Percentiles rank a stretch among this genome's conserved stretches.
Evolutionary conservation across 1,140 invertebrate species (phyloP).

Genomic region (Neodiprion lecontei): DNA sequence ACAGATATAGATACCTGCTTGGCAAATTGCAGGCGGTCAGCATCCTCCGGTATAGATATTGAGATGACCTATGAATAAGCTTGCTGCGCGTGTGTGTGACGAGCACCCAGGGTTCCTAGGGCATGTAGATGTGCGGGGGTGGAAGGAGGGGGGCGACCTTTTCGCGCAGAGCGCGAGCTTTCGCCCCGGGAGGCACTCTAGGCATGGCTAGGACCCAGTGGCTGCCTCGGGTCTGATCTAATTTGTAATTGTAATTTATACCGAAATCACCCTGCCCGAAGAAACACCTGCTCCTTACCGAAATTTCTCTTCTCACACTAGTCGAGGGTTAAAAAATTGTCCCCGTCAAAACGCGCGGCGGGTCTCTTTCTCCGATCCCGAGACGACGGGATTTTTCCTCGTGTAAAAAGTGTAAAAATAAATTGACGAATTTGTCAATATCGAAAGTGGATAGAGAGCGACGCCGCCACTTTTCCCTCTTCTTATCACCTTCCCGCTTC

Average conservation of each 20-base stretch:
- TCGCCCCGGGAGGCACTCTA: neutral
- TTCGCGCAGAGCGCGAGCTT: neutral
- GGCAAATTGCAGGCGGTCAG: too few species aligned
- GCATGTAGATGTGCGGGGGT: too few species aligned
- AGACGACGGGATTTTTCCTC: neutral
- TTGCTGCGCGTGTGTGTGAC: too few species aligned
- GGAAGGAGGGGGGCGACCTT: too few species aligned
- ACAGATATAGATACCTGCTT: too few species aligned
- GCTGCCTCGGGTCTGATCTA: neutral
- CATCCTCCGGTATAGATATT: too few species aligned
- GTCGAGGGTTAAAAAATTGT: neutral
- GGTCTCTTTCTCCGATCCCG: neutral
- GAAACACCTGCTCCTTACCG: neutral
- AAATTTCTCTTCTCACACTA: too few species aligned
- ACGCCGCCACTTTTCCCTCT: too few species aligned
- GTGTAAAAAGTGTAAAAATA: neutral
- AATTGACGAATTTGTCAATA: neutral
- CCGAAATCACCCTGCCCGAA: conserved; percentile 2
- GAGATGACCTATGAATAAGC: too few species aligned
- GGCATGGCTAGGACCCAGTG: neutral
- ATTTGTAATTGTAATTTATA: conserved; percentile 8
- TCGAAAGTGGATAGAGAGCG: neutral
- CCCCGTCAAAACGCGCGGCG: neutral
- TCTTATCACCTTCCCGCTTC: too few species aligned
- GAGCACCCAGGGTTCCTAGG: too few species aligned